Percentiles rank a stretch among this genome's conserved stretches.
Conservation (phyloP, 2,113 vertebrate genomes). For the Mirza zaza region DNA sequence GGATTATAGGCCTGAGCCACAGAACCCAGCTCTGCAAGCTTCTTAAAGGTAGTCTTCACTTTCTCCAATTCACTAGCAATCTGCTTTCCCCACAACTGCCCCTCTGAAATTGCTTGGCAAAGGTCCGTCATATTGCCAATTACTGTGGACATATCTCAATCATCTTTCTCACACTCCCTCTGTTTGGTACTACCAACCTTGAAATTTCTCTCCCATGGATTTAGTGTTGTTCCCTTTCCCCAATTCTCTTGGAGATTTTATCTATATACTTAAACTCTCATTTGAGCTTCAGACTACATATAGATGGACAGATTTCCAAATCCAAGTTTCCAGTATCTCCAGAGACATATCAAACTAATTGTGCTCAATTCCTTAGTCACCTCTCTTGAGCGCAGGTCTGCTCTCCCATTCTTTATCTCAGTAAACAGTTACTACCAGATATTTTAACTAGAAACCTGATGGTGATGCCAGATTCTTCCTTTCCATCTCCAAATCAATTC, state of each 20-base stretch:
- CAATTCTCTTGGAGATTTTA: background rate
- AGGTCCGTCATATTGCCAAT: background rate
- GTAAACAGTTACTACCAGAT: background rate
- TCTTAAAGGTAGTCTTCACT: background rate
- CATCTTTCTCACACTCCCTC: background rate
- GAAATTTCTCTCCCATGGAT: background rate
- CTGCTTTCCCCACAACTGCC: background rate
- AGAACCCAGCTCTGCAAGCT: background rate
- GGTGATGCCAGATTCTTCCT: background rate
- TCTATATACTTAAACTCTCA: background rate
- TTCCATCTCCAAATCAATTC: background rate
- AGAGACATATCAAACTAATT: background rate
- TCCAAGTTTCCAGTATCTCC: background rate
- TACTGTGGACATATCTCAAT: background rate
- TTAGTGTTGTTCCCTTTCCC: background rate
- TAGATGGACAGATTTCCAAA: background rate
- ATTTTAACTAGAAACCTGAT: background rate
- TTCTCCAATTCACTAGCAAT: background rate
- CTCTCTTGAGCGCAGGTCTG: background rate
- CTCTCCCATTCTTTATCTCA: background rate
- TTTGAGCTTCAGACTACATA: background rate
- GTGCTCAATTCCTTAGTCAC: background rate
- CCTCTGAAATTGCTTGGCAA: background rate
- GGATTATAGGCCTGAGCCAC: background rate
- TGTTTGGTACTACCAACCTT: background rate